These are phyloP conservation scores for Agrypnus murinus DNA, from an alignment of 2,888 invertebrate species.

Conservation along the genomic window DNA sequence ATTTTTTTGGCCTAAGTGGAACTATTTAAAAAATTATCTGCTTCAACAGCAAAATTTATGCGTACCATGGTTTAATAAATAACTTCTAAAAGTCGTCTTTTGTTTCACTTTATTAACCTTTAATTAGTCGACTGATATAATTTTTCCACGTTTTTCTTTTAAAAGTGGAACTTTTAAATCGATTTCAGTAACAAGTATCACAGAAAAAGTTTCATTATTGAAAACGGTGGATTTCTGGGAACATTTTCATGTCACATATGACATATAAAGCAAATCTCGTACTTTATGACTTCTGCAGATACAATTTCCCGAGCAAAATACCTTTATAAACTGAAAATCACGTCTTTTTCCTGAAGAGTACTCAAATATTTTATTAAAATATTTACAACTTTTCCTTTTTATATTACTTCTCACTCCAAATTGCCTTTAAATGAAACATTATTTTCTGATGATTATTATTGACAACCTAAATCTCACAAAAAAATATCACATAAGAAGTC, in stretches of 20 bases:
- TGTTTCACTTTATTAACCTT: conserved; percentile 26
- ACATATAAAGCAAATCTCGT: conserved; percentile 29
- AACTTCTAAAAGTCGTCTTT: conserved; percentile 15
- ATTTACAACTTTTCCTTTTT: conserved; percentile 4
- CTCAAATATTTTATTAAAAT: conserved; percentile 9
- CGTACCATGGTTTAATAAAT: conserved; percentile 25
- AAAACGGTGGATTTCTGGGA: no score
- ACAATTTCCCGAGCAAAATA: conserved; percentile 33
- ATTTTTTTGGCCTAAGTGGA: conserved; percentile 34
- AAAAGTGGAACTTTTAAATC: no score
- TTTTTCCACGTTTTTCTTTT: not conserved
- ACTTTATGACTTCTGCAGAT: conserved; percentile 30
- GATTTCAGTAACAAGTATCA: no score
- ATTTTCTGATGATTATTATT: not conserved
- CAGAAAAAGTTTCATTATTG: no score
- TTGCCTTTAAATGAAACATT: no score
- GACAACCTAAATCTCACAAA: not conserved
- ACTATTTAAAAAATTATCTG: conserved; percentile 39
- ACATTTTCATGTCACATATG: conserved; percentile 22
- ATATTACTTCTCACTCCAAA: not conserved
- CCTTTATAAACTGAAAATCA: conserved; percentile 22
- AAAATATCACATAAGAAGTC: no score
- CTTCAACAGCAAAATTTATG: conserved; percentile 31
- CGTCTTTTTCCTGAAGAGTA: not conserved
- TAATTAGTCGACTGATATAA: conserved; percentile 4